Conservation (phyloP, 2,888 invertebrate genomes). For the Sepiola atlantica region DNA sequence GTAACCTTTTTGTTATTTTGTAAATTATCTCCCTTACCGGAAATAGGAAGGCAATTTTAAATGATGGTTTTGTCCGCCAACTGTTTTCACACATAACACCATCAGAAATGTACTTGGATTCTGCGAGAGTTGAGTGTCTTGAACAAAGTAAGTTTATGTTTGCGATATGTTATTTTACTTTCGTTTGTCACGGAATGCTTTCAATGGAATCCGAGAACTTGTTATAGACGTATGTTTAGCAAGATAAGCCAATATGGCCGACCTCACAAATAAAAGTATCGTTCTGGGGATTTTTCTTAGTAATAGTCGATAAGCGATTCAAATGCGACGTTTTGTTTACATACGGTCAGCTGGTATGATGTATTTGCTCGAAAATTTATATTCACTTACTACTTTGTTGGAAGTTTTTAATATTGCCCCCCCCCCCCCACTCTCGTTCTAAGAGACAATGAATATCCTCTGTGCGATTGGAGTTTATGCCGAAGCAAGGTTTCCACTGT, state of each 20-base stretch:
- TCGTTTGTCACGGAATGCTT: neutral
- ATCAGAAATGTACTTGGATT: neutral
- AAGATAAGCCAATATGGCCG: constrained; percentile 12
- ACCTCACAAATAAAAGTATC: neutral
- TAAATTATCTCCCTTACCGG: neutral
- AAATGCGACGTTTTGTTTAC: neutral
- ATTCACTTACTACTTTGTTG: neutral
- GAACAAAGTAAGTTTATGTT: constrained; percentile 1
- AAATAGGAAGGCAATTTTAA: neutral
- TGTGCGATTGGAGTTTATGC: no score
- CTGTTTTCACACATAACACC: neutral
- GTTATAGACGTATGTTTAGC: constrained; percentile 13
- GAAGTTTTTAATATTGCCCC: neutral
- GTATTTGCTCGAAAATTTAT: neutral
- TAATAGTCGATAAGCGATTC: constrained; percentile 15
- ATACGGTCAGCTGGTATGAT: neutral
- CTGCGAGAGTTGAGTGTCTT: neutral
- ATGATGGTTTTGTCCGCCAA: neutral
- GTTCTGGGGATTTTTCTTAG: neutral
- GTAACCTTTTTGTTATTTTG: neutral
- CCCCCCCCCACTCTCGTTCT: no score
- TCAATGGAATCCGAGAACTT: neutral
- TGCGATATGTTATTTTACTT: neutral
- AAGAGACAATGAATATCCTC: no score
- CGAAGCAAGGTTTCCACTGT: no score